phyloP scores from a whole-genome alignment of 2,797 vertebrate species.

The Acipenser transmontanus region DNA sequence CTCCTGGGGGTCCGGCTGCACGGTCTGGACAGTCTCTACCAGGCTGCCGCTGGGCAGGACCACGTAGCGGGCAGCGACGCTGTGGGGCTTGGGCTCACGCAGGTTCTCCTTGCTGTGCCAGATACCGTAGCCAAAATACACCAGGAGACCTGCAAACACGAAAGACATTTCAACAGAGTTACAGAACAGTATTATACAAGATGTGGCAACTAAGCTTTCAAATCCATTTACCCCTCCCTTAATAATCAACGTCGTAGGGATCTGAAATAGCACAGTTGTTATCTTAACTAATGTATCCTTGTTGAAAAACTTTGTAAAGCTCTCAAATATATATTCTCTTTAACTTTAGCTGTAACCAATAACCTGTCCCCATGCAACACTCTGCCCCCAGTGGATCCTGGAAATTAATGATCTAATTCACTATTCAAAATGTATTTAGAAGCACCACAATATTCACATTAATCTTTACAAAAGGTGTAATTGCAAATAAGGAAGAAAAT shows the following conservation, averaged over 20 bases:
- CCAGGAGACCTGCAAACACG: constrained; percentile 67
- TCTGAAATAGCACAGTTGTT: constrained; percentile 46
- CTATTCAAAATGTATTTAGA: too few species aligned
- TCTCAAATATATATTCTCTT: too few species aligned
- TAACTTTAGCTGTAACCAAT: too few species aligned
- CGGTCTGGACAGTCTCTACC: constrained; percentile 76
- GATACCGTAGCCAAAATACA: constrained; percentile 90
- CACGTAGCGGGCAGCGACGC: constrained; percentile 71
- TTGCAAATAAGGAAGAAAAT: too few species aligned
- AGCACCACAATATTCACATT: too few species aligned
- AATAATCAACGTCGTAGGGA: neutral
- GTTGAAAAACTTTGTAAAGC: constrained; percentile 19
- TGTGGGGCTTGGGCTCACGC: constrained; percentile 57
- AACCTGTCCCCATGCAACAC: too few species aligned
- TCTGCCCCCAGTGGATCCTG: too few species aligned
- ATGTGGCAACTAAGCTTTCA: constrained; percentile 19
- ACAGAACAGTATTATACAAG: neutral
- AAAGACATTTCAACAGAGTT: constrained; percentile 3
- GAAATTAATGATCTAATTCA: too few species aligned
- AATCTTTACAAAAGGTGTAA: too few species aligned
- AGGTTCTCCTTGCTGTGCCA: constrained; percentile 92
- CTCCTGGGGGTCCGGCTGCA: constrained; percentile 71
- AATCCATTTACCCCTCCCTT: too few species aligned
- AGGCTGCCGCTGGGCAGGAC: constrained; percentile 84
- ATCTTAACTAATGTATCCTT: constrained; percentile 59